Percentiles rank a stretch among this genome's conserved stretches.
These are phyloP conservation scores for Borostomias antarcticus DNA, from an alignment of 2,797 vertebrate species.

Conservation along the genomic window DNA sequence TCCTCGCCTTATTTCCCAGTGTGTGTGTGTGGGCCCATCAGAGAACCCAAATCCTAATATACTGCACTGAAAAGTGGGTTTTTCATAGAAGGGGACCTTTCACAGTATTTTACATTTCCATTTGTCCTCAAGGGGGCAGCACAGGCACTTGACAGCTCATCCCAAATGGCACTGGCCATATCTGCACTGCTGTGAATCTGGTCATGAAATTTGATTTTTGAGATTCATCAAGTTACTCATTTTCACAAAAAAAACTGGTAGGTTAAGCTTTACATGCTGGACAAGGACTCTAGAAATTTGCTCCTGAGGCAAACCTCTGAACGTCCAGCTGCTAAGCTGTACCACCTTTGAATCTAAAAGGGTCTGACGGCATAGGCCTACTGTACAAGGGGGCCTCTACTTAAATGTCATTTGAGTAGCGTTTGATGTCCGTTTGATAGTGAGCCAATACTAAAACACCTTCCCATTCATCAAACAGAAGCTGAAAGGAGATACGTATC, in stretches of 20 bases:
- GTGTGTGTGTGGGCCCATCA: too few species aligned
- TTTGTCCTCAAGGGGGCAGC: slow-evolving; percentile 13
- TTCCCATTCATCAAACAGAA: neutral
- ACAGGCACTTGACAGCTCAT: neutral
- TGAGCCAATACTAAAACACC: too few species aligned
- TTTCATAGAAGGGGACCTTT: too few species aligned
- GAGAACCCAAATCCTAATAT: too few species aligned
- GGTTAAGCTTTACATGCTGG: neutral
- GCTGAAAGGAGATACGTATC: neutral
- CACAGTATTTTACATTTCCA: neutral
- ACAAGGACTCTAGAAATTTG: neutral
- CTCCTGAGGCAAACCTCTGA: neutral
- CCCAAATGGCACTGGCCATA: neutral
- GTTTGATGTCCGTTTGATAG: neutral
- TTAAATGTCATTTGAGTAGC: neutral
- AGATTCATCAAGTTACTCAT: too few species aligned
- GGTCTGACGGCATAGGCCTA: too few species aligned
- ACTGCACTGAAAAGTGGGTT: too few species aligned
- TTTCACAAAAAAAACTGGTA: too few species aligned
- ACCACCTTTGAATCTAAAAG: too few species aligned
- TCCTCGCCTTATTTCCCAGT: too few species aligned
- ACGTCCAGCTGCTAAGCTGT: neutral
- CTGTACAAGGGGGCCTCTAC: neutral
- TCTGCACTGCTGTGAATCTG: neutral
- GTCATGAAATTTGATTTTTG: too few species aligned